These are phyloP conservation scores for Podarcis siculus DNA, from an alignment of 2,797 vertebrate genomes.

Conservation along the genomic window DNA sequence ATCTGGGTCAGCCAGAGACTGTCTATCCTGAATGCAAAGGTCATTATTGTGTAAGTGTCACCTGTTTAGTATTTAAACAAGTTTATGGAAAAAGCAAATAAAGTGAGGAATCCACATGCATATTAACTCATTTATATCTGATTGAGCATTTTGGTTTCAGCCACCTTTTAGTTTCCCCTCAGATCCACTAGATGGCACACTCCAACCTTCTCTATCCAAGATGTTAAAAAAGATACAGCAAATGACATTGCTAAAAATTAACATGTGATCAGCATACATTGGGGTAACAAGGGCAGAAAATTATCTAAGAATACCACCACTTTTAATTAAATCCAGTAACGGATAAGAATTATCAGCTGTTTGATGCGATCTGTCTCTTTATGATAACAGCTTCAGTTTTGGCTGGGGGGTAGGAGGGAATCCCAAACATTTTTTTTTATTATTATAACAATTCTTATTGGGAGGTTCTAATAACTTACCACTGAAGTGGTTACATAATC, in stretches of 20 bases:
- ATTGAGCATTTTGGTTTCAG: slow-evolving; percentile 12
- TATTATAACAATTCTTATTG: too few species aligned
- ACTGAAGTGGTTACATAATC: background rate
- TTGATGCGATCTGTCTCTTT: background rate
- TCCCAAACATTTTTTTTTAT: too few species aligned
- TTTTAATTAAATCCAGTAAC: background rate
- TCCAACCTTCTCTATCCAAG: slow-evolving; percentile 67
- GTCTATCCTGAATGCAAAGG: slow-evolving; percentile 24
- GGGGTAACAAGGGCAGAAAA: slow-evolving; percentile 20
- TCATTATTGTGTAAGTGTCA: background rate
- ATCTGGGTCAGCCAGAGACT: background rate
- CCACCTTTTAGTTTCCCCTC: slow-evolving; percentile 37
- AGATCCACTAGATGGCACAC: slow-evolving; percentile 80
- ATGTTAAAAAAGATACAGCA: slow-evolving; percentile 2
- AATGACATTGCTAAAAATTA: slow-evolving; percentile 36
- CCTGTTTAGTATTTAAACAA: slow-evolving; percentile 12
- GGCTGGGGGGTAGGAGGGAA: background rate
- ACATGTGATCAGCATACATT: slow-evolving; percentile 8
- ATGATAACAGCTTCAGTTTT: background rate
- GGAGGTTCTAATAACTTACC: too few species aligned
- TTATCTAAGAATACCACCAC: background rate
- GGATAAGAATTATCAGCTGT: background rate
- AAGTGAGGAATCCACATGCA: slow-evolving; percentile 6
- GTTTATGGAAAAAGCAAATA: background rate
- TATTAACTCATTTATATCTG: slow-evolving; percentile 21